These are phyloP conservation scores for Crocodylus rhombifer DNA, from an alignment of 2,797 vertebrate species.

Conservation along the genomic window DNA sequence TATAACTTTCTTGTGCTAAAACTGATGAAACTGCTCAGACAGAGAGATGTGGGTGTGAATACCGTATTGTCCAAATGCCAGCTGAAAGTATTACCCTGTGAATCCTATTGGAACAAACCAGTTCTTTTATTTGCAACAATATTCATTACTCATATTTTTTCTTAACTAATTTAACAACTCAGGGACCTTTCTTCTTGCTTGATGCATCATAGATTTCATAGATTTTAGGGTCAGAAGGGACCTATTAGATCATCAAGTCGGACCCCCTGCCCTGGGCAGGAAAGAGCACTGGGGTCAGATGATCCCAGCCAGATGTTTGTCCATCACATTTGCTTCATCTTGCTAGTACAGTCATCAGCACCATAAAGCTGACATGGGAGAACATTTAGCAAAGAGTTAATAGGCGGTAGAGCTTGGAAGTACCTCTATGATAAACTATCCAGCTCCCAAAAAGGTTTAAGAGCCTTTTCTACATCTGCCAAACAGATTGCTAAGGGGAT, in stretches of 20 bases:
- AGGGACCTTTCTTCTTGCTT: constrained; percentile 8
- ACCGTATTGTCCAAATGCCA: constrained; percentile 40
- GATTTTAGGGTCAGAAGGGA: too few relatives aligned
- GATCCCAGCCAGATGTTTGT: too few relatives aligned
- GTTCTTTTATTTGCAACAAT: constrained; percentile 21
- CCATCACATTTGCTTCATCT: not conserved
- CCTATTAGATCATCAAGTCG: too few relatives aligned
- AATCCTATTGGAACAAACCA: constrained; percentile 10
- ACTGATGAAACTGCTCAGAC: constrained; percentile 66
- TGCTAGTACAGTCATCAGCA: not conserved
- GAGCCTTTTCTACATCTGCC: not conserved
- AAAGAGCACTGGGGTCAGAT: too few relatives aligned
- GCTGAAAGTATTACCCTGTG: not conserved
- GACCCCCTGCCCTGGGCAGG: too few relatives aligned
- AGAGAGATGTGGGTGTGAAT: constrained; percentile 44
- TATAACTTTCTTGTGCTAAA: constrained; percentile 59
- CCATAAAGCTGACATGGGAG: not conserved
- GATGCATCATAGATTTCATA: not conserved
- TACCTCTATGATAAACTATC: not conserved
- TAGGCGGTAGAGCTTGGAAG: not conserved
- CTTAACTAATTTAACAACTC: constrained; percentile 5
- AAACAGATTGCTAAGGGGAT: not conserved
- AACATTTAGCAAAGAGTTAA: not conserved
- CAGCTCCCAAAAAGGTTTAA: not conserved
- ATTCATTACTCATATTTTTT: not conserved